Conservation (phyloP, 1,140 invertebrate genomes). For the Plutomurus gul region DNA sequence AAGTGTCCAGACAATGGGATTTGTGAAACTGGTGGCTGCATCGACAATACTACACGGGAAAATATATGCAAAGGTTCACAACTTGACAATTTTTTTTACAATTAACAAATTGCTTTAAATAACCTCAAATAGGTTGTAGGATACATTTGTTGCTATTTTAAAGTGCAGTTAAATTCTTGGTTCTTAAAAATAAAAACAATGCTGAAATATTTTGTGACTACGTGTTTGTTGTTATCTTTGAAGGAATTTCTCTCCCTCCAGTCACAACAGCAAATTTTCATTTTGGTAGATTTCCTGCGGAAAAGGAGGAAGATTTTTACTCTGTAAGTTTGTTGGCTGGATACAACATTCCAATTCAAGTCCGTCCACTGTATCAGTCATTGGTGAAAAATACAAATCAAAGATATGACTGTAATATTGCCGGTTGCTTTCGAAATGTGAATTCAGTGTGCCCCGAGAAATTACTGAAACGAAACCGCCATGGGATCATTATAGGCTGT, state of each 20-base stretch:
- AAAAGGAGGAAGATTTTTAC: not conserved
- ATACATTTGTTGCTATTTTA: too few relatives aligned
- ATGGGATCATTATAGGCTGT: not conserved
- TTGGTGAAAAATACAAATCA: not conserved
- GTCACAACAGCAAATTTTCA: not conserved
- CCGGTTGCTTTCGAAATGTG: not conserved
- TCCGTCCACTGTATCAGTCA: not conserved
- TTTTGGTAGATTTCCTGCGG: not conserved
- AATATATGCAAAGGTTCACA: not conserved
- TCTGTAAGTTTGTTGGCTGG: not conserved
- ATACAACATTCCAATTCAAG: not conserved
- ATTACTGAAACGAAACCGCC: not conserved
- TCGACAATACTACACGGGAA: not conserved
- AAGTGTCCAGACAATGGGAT: not conserved
- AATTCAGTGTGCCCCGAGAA: not conserved
- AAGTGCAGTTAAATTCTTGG: too few relatives aligned
- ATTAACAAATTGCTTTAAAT: too few relatives aligned
- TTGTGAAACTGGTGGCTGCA: not conserved
- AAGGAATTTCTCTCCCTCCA: not conserved
- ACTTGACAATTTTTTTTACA: not conserved
- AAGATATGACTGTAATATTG: not conserved
- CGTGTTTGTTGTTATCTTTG: too few relatives aligned
- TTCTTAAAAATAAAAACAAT: too few relatives aligned
- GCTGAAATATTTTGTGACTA: too few relatives aligned
- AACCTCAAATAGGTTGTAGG: too few relatives aligned